Percentiles rank a stretch among this genome's conserved stretches.
Conservation (phyloP, 2,113 vertebrate species). For the Edolisoma coerulescens region DNA sequence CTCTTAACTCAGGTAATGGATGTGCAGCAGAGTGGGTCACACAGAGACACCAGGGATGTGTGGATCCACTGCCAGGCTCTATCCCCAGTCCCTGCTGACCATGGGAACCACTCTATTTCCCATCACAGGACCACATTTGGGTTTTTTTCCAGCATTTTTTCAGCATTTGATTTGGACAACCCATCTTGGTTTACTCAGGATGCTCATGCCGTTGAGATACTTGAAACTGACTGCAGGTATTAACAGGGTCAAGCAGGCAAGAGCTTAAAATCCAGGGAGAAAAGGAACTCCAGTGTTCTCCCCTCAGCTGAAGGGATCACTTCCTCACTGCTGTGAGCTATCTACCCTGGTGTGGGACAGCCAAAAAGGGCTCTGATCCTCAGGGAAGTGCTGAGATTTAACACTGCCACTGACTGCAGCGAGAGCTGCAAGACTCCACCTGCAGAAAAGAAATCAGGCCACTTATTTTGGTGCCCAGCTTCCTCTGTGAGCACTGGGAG, state of each 20-base stretch:
- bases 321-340: not conserved
- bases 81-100: not conserved
- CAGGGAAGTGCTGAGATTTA: not conserved
- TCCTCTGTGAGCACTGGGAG: not conserved
- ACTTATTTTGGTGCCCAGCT: not conserved
- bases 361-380: not conserved
- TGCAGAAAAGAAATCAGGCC: not conserved
- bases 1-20: rapidly evolving
- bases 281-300: not conserved
- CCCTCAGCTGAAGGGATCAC: not conserved
- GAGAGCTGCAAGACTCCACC: not conserved
- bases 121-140: not conserved
- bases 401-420: not conserved
- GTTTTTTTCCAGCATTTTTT: not conserved
- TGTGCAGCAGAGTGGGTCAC: not conserved
- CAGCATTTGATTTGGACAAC: not conserved
- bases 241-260: not conserved
- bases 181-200: not conserved
- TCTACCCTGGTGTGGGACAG: not conserved
- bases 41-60: not conserved
- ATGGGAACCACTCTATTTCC: rapidly evolving
- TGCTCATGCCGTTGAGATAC: not conserved
- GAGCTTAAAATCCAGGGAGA: not conserved
- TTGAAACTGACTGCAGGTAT: not conserved
- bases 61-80: not conserved